phyloP scores from a whole-genome alignment of 2,113 vertebrate genomes.

The Nothoprocta perdicaria region DNA sequence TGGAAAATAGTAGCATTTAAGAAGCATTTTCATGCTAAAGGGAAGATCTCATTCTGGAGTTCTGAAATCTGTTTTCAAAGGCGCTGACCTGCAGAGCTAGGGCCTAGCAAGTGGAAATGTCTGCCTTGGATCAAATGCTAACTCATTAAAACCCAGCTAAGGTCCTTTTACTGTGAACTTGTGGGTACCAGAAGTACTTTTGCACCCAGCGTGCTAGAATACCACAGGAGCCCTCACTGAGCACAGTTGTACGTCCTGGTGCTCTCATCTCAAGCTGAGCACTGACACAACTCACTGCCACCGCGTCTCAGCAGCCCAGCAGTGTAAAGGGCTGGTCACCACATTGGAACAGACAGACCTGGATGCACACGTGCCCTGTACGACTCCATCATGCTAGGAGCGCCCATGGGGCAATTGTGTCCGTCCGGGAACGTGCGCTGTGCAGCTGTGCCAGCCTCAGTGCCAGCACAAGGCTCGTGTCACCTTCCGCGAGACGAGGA shows the following conservation, averaged over 20 bases:
- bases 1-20: background rate
- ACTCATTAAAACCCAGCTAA: background rate
- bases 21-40: background rate
- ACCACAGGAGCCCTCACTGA: background rate
- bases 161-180: background rate
- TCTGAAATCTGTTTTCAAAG: background rate
- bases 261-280: background rate
- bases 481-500: rapidly evolving
- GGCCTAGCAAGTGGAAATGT: background rate
- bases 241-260: background rate
- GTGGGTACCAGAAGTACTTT: background rate
- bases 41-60: background rate
- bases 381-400: background rate
- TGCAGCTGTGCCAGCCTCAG: background rate
- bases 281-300: background rate
- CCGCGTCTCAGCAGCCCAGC: background rate
- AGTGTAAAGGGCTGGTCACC: background rate
- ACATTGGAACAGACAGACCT: background rate
- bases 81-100: background rate
- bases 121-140: background rate
- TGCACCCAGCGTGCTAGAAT: background rate
- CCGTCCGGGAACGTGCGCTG: background rate
- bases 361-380: background rate
- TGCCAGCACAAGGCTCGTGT: background rate
- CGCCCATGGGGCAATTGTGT: background rate